Base-by-base conservation (phyloP, 2,888 invertebrate genomes). In the Ganaspis brasiliensis region DNA sequence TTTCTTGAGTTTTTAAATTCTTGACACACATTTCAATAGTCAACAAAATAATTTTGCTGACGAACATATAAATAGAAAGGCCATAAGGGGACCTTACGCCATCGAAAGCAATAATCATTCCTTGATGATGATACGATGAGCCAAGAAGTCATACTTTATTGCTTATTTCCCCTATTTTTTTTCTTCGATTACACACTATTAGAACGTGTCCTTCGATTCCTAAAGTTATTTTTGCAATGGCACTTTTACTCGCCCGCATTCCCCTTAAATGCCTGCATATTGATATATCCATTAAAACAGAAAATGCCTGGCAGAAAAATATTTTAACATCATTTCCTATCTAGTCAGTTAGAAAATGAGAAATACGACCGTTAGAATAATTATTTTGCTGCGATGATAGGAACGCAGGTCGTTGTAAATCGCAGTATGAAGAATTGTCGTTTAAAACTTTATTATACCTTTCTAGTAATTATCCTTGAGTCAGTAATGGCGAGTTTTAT, bases 341-440 rank as follows among this genome's bases (percentile, higher is more conserved):
- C 40, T 67, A 63, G 14, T 40, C 21, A 6, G 37, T 14, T 40
- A 45, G 45, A 67, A 67, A 67, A 67, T 67, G 45, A 67, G 45
- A 67, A 45, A 67, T 26, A 24, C 45, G 26, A 67, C 67, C 67
- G 67, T 45, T 67, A 67, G 45, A 67, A 67, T 67, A 67, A 67
- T 52, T 52, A 67, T 6, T 31, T 67, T 67, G 45, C 56, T 24
- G 14, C 67, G 16, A 45, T 45, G 67, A 67, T 67, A 67, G 45
- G 45, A 67, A 24, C 40, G 45, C 67, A 40, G 45, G 14, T 56
- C 24, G 21, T 63, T 63, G 24, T 40, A 26, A 24, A 67, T 67
- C n/a, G 45, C 67, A 67, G 40, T 24, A 45, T n/a, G n/a, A 67
- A 67, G 1, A 26, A 67, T 67, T 63, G 14, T 21, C 19, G 14